Evolutionary conservation across 2,113 vertebrate species (phyloP).

Genomic region (Sturnus vulgaris): DNA sequence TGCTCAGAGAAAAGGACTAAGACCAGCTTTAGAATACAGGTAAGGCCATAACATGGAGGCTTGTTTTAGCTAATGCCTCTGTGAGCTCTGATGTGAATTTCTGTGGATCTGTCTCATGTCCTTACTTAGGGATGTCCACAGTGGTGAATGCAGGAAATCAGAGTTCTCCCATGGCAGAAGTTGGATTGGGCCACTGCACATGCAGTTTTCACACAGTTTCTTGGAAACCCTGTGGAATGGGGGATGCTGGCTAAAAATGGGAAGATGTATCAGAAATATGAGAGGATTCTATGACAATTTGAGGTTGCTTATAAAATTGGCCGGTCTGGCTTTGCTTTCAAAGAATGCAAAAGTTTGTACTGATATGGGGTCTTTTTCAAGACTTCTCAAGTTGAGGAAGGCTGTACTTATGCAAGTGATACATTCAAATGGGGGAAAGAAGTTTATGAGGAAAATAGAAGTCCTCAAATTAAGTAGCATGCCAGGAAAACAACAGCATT

Average conservation of each 20-base stretch:
- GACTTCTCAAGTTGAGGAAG: background rate
- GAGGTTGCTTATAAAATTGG: rapidly evolving
- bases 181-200: rapidly evolving
- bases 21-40: background rate
- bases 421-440: background rate
- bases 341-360: background rate
- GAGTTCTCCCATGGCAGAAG: background rate
- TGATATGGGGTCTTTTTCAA: background rate
- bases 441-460: background rate
- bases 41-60: background rate
- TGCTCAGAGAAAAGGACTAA: background rate
- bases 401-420: rapidly evolving
- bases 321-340: background rate
- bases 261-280: background rate
- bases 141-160: background rate
- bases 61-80: background rate
- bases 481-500: background rate
- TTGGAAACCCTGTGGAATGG: background rate
- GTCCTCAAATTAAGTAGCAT: background rate
- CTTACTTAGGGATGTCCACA: background rate
- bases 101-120: background rate
- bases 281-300: background rate
- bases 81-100: background rate
- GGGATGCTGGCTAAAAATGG: background rate
- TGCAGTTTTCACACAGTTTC: background rate